Conservation (phyloP, 2,113 vertebrate species). For the Lepisosteus osseus region DNA sequence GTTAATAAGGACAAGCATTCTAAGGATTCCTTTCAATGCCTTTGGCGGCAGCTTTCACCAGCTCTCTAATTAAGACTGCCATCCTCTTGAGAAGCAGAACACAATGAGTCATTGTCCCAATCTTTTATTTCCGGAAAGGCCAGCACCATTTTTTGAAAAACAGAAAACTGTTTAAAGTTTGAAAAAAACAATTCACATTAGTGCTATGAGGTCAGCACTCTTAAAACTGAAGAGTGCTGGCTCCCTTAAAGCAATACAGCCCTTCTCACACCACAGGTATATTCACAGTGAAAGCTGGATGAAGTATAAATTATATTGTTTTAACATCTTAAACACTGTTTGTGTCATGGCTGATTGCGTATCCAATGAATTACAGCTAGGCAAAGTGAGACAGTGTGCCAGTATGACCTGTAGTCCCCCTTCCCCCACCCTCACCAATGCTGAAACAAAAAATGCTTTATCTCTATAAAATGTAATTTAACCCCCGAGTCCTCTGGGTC, state of each 20-base stretch:
- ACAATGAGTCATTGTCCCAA: conserved; percentile 25
- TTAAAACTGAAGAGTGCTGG: neutral
- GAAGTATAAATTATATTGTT: neutral
- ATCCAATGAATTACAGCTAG: conserved; percentile 21
- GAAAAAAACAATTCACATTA: neutral
- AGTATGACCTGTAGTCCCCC: neutral
- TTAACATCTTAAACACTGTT: conserved; percentile 20
- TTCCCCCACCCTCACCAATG: neutral
- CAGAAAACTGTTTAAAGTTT: neutral
- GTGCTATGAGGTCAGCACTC: neutral
- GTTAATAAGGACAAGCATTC: conserved; percentile 44
- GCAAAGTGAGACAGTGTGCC: no score
- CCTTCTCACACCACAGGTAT: no score
- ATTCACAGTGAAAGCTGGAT: neutral
- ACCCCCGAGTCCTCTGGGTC: conserved; percentile 34
- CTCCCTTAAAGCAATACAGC: no score
- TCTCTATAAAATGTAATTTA: conserved; percentile 35
- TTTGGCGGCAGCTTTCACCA: conserved; percentile 59
- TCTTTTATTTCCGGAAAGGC: conserved; percentile 36
- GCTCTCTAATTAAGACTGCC: conserved; percentile 56
- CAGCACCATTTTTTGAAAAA: conserved; percentile 10
- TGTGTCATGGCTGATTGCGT: conserved; percentile 29
- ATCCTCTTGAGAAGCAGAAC: conserved; percentile 18
- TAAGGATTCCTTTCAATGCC: conserved; percentile 39
- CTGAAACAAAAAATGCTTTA: neutral